Evolutionary conservation across 2,113 vertebrate species (phyloP).

Genomic region (Elanoides forficatus): DNA sequence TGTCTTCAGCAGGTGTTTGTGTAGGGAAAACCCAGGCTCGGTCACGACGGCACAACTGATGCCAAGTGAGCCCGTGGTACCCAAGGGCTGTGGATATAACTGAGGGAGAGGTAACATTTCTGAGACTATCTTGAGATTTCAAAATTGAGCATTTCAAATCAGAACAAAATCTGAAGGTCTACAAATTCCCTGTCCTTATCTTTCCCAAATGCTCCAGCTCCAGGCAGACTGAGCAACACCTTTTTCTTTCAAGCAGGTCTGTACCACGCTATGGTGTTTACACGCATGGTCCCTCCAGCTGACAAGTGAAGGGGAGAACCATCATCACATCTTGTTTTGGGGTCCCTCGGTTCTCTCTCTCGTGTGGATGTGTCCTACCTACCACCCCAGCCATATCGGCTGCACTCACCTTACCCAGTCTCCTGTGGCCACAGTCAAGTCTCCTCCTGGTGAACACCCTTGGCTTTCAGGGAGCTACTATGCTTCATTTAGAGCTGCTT

Average conservation of each 20-base stretch:
- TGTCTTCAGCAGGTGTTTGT: accelerated
- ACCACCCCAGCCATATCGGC: background rate
- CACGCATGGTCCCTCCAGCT: background rate
- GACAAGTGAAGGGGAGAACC: background rate
- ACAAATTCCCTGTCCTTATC: background rate
- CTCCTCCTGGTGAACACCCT: accelerated
- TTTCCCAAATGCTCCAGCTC: background rate
- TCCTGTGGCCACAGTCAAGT: background rate
- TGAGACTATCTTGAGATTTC: background rate
- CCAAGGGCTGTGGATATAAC: background rate
- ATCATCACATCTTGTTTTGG: background rate
- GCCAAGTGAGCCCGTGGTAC: accelerated
- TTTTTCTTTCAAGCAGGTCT: background rate
- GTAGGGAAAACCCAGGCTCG: background rate
- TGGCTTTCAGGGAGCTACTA: background rate
- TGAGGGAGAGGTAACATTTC: background rate
- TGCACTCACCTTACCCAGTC: background rate
- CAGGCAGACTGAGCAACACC: background rate
- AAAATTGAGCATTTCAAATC: background rate
- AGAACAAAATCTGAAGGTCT: background rate
- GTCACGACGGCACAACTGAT: accelerated
- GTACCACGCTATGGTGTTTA: accelerated
- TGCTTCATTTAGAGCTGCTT: background rate
- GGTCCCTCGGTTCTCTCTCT: background rate
- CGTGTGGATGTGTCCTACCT: accelerated